These are phyloP conservation scores for Antrozous pallidus DNA, from an alignment of 2,797 vertebrate genomes.

Conservation along the genomic window DNA sequence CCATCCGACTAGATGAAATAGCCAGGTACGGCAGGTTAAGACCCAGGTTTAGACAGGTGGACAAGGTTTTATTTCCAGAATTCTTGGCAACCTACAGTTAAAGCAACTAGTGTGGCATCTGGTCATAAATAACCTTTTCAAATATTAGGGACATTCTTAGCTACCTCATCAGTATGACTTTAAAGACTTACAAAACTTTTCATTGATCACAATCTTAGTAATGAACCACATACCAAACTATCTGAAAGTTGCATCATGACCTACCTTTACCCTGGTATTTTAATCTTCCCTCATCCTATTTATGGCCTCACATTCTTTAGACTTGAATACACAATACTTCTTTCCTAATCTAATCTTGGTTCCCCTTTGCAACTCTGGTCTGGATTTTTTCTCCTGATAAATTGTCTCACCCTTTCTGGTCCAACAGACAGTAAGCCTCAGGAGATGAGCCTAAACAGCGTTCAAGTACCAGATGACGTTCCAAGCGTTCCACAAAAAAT, in stretches of 20 bases:
- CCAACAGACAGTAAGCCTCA: neutral
- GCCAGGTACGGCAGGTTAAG: neutral
- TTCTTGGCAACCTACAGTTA: neutral
- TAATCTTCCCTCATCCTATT: neutral
- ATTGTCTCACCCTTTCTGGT: neutral
- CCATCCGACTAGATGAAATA: neutral
- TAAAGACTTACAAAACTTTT: conserved; percentile 2
- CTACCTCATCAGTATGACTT: neutral
- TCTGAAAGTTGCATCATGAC: neutral
- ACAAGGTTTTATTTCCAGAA: conserved; percentile 11
- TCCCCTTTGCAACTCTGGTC: neutral
- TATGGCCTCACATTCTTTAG: conserved; percentile 13
- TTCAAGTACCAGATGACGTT: neutral
- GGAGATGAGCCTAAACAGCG: neutral
- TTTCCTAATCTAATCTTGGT: neutral
- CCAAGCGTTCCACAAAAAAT: neutral
- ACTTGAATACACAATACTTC: neutral
- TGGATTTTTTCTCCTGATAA: neutral
- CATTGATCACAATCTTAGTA: neutral
- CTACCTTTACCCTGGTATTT: neutral
- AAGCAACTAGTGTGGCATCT: neutral
- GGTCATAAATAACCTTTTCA: neutral
- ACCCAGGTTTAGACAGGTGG: neutral
- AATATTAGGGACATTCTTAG: neutral
- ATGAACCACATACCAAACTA: neutral